These are phyloP conservation scores for Trogon surrucura DNA, from an alignment of 2,113 vertebrate species.

Conservation along the genomic window DNA sequence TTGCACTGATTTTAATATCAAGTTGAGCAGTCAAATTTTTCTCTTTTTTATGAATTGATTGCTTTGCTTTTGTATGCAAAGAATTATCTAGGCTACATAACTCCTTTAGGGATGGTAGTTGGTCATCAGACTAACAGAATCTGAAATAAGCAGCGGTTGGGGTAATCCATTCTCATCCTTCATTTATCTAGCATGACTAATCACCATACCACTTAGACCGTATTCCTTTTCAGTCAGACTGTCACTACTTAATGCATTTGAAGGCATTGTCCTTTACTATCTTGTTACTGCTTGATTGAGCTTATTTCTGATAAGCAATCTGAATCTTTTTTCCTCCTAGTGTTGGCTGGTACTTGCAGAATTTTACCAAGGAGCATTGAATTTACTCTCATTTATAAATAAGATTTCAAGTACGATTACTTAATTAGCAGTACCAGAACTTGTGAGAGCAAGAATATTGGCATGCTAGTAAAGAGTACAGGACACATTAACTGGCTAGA, in stretches of 20 bases:
- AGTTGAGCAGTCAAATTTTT: not conserved
- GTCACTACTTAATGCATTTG: not conserved
- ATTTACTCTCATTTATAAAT: not conserved
- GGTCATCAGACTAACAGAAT: not conserved
- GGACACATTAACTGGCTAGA: not conserved
- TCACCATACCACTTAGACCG: not conserved
- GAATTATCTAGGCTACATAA: not conserved
- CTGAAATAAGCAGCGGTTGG: not conserved
- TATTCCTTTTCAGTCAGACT: not conserved
- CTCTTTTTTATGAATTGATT: not conserved
- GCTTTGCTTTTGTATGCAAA: not conserved
- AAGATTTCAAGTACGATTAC: not conserved
- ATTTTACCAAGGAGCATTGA: not conserved
- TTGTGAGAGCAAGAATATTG: not conserved
- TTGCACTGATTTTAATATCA: not conserved
- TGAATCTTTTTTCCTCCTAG: not conserved
- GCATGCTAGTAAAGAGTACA: not conserved
- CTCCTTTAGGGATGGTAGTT: not conserved
- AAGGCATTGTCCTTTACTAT: not conserved
- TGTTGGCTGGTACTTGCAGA: not conserved
- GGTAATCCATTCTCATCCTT: not conserved
- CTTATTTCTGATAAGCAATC: not conserved
- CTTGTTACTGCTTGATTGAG: not conserved
- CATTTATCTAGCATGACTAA: not conserved
- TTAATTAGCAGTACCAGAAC: not conserved